Base-by-base conservation (phyloP, 1,140 invertebrate genomes). In the Psix sp. region DNA sequence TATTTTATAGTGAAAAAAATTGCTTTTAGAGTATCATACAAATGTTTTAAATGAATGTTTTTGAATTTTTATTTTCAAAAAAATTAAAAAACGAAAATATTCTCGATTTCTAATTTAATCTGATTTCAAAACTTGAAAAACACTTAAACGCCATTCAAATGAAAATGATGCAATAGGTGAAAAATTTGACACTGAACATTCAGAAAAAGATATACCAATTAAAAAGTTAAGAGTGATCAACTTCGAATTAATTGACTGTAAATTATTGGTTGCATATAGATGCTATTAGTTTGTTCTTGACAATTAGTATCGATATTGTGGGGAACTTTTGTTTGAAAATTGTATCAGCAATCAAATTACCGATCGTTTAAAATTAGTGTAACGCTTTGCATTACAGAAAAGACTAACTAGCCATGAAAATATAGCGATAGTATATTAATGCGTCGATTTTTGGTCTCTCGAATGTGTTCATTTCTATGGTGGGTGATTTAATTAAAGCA, bases 401-500 rank as follows among this genome's bases (percentile, higher is more conserved):
- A 2, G 16, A 24, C 15, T 26, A 42, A 9, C n/a, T 16, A 11
- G 18, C 43, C 42, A 24, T 26, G 38, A 48, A 39, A 73, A 54
- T 21, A 29, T 36, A 46, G 46, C 71, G 17, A 67, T 63, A 62
- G 56, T 74, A 67, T 74, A 67, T 67, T 73, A 74, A 67, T 57
- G 49, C 29, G 26, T 17, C 51, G 17, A 63, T 63, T 74, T 74
- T 74, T 74, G 48, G 48, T 51, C 49, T 43, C 15, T 67, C 26
- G 26, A 49, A 51, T 62, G 56, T 63, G 63, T 43, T 56, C 42
- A 43, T 62, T 62, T 67, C 48, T 66, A 35, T 51, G 42, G 57
- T 49, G 39, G 49, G 51, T 63, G 57, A 74, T 74, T 74, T 62
- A 67, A 74, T 74, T 62, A 74, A 67, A 67, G 60, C 62, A 67